These are phyloP conservation scores for Zaprionus capensis DNA, from an alignment of 1,140 invertebrate species.

Conservation along the genomic window DNA sequence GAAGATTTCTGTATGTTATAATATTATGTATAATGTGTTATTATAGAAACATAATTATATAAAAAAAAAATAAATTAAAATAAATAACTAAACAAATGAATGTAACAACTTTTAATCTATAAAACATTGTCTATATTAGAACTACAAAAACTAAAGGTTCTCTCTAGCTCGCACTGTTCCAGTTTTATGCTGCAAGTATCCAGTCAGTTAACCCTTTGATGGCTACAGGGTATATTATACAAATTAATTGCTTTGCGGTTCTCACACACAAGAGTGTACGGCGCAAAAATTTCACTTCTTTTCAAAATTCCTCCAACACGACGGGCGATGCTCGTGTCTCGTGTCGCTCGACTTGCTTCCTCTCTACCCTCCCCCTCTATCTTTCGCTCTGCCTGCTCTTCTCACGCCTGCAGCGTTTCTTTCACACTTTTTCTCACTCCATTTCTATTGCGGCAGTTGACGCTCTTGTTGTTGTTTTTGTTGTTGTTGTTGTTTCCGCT, in stretches of 20 bases:
- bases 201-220: not conserved
- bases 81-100: no score
- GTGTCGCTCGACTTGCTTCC: conserved; percentile 33
- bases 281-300: conserved; percentile 78
- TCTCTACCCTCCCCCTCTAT: conserved; percentile 67
- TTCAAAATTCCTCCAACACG: conserved; percentile 69
- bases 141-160: no score
- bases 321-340: conserved; percentile 25
- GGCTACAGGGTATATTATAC: conserved; percentile 57
- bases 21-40: no score
- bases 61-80: no score
- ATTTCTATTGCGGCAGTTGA: conserved; percentile 29
- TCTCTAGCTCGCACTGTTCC: no score
- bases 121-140: no score
- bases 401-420: conserved; percentile 33
- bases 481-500: conserved; percentile 20
- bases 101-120: no score
- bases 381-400: conserved; percentile 28
- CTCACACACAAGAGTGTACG: conserved; percentile 60
- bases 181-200: not conserved
- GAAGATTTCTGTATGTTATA: no score
- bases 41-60: no score
- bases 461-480: conserved; percentile 31
- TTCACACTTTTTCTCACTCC: conserved; percentile 27
- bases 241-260: conserved; percentile 81